These are phyloP conservation scores for Garrulus glandarius DNA, from an alignment of 2,797 vertebrate genomes.

Conservation along the genomic window DNA sequence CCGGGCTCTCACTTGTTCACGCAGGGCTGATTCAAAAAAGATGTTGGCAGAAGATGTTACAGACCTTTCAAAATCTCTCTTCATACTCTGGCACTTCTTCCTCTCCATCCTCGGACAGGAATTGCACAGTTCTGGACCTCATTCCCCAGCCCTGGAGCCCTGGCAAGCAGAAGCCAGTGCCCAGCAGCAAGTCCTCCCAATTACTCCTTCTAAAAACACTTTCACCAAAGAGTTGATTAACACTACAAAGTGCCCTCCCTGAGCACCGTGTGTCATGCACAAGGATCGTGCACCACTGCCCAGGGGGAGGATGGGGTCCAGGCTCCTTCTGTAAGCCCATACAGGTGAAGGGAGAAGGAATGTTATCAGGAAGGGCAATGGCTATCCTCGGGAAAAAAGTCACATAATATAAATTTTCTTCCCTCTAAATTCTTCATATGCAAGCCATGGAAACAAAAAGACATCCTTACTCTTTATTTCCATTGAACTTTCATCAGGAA, in stretches of 20 bases:
- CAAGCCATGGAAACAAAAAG: neutral
- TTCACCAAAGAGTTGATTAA: neutral
- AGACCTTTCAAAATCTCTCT: neutral
- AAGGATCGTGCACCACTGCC: rapidly evolving
- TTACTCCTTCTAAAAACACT: neutral
- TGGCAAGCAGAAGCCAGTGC: rapidly evolving
- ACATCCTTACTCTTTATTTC: neutral
- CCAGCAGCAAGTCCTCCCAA: neutral
- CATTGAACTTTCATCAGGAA: neutral
- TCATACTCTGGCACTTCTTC: neutral
- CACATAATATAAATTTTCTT: neutral
- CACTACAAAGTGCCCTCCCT: neutral
- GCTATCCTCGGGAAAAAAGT: neutral
- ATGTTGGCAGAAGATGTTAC: constrained; percentile 20
- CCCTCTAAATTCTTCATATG: neutral
- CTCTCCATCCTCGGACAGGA: neutral
- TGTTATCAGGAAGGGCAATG: neutral
- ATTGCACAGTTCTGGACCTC: neutral
- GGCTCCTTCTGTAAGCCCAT: neutral
- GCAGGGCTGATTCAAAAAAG: neutral
- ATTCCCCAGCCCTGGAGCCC: neutral
- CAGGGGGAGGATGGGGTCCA: neutral
- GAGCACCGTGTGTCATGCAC: rapidly evolving
- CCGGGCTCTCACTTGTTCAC: rapidly evolving
- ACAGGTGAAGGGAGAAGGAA: neutral